phyloP scores from a whole-genome alignment of 2,113 vertebrate genomes.

The Picathartes gymnocephalus region DNA sequence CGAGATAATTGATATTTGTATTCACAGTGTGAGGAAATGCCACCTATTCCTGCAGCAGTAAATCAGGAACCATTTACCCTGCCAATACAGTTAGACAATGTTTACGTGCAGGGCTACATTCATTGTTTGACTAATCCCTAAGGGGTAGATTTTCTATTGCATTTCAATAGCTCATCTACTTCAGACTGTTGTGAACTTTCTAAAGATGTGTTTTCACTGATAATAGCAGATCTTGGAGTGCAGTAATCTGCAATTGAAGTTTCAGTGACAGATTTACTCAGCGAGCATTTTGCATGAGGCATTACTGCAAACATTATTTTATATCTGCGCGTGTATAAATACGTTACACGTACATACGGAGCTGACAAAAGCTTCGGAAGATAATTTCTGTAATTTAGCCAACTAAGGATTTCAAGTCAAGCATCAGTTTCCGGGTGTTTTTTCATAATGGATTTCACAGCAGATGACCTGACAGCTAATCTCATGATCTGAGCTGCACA shows the following conservation, averaged over 20 bases:
- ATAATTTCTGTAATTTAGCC: constrained; percentile 75
- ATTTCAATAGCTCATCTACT: constrained; percentile 73
- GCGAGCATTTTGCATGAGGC: constrained; percentile 59
- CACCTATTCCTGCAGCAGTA: constrained; percentile 60
- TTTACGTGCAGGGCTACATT: constrained; percentile 67
- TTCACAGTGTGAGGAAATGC: constrained; percentile 48
- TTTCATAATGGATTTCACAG: constrained; percentile 83
- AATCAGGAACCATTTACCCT: constrained; percentile 67
- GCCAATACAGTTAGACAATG: constrained; percentile 66
- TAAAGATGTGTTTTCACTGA: constrained; percentile 70
- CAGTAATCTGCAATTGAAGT: constrained; percentile 71
- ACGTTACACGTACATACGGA: neutral
- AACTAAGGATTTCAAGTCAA: constrained; percentile 67
- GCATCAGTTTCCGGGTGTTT: constrained; percentile 66
- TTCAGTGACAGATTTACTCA: constrained; percentile 75
- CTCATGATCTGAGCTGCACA: constrained; percentile 74
- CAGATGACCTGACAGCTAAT: constrained; percentile 88
- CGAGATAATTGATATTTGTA: constrained; percentile 66
- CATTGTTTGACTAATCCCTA: constrained; percentile 66
- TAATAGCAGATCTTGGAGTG: constrained; percentile 65
- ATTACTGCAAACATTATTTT: constrained; percentile 61
- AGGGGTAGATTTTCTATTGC: constrained; percentile 69
- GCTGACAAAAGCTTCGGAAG: constrained; percentile 63
- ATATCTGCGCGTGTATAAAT: neutral
- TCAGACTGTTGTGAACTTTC: constrained; percentile 72